These are phyloP conservation scores for Phalacrocorax carbo DNA, from an alignment of 2,113 vertebrate species.

Conservation along the genomic window DNA sequence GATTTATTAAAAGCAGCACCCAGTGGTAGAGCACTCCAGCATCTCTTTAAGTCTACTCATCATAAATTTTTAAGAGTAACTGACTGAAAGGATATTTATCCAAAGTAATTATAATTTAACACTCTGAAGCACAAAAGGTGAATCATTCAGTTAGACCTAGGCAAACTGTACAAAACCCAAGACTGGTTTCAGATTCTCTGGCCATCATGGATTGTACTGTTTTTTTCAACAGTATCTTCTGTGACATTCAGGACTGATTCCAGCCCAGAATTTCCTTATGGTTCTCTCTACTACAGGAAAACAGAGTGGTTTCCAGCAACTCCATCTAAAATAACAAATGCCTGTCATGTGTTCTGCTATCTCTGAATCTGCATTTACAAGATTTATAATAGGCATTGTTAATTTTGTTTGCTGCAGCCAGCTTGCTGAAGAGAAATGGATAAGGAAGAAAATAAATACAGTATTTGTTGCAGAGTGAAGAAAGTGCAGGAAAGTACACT, in stretches of 20 bases:
- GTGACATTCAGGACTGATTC: neutral
- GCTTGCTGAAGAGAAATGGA: neutral
- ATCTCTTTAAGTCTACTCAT: neutral
- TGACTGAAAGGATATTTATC: neutral
- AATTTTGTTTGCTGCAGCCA: conserved; percentile 39
- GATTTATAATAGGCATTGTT: conserved; percentile 39
- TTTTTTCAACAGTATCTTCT: neutral
- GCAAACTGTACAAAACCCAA: neutral
- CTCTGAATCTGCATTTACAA: conserved; percentile 44
- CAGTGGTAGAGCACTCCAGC: neutral
- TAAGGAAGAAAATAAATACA: conserved; percentile 27
- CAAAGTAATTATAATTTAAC: neutral
- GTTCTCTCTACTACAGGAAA: neutral
- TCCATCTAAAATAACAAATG: conserved; percentile 6
- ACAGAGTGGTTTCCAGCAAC: neutral
- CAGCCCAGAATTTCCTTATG: neutral
- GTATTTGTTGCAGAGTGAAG: neutral
- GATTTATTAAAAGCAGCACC: neutral
- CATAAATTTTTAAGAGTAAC: neutral
- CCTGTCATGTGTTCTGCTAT: conserved; percentile 18
- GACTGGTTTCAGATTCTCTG: neutral
- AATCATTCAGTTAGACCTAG: neutral
- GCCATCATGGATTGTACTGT: no score
- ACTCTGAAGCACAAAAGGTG: neutral
- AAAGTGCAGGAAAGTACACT: neutral